Evolutionary conservation across 2,888 invertebrate species (phyloP).

Genomic region (Agrochola macilenta): DNA sequence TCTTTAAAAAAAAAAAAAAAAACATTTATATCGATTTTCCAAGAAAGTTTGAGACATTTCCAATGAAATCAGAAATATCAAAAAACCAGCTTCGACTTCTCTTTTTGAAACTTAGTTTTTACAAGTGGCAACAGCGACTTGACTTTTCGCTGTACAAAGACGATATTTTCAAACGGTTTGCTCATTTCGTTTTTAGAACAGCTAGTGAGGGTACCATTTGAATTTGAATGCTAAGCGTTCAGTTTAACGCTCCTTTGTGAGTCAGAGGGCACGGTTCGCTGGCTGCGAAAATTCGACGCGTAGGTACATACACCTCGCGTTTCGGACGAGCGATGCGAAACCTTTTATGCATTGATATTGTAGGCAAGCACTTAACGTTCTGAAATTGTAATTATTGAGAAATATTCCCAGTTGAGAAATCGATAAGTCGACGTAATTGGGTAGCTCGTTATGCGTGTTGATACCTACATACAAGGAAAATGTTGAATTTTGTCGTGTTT

Average conservation of each 20-base stretch:
- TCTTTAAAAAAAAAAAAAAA: not conserved
- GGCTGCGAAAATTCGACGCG: conserved; percentile 85
- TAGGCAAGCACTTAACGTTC: conserved; percentile 39
- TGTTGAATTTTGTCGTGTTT: not conserved
- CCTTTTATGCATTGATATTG: conserved; percentile 61
- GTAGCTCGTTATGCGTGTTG: conserved; percentile 24
- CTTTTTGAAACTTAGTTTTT: not conserved
- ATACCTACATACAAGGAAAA: conserved; percentile 40
- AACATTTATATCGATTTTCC: not conserved
- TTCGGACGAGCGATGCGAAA: conserved; percentile 68
- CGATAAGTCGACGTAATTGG: conserved; percentile 42
- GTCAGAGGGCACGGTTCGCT: conserved; percentile 85
- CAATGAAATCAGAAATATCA: not conserved
- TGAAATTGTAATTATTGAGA: conserved; percentile 41
- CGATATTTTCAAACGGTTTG: conserved; percentile 52
- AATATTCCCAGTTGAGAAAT: conserved; percentile 37
- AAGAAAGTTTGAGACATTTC: not conserved
- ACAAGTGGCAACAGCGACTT: not conserved
- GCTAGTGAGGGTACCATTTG: conserved; percentile 74
- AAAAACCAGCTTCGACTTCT: not conserved
- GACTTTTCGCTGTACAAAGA: not conserved
- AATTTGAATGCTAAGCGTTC: conserved; percentile 80
- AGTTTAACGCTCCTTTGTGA: conserved; percentile 84
- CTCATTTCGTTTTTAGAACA: conserved; percentile 70
- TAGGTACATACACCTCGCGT: conserved; percentile 69